These are phyloP conservation scores for Acholoe squamosa DNA, from an alignment of 2,888 invertebrate genomes.

Conservation along the genomic window DNA sequence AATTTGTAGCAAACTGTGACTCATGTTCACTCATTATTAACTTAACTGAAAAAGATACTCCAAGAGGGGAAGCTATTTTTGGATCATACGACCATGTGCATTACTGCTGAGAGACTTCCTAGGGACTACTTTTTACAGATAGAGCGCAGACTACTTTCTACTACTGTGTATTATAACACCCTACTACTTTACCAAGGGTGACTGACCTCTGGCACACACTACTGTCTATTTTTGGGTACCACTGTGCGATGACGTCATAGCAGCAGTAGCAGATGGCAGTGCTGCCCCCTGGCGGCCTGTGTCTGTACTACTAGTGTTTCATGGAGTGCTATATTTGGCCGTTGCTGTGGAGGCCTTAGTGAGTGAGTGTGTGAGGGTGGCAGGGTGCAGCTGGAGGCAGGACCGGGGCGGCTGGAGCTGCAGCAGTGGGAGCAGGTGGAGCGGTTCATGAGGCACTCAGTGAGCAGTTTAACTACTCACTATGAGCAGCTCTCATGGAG, in stretches of 20 bases:
- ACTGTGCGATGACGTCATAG: slow-evolving; percentile 50
- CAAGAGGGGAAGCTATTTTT: slow-evolving; percentile 55
- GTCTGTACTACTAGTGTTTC: neutral
- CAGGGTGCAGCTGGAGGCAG: neutral
- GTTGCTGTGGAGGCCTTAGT: neutral
- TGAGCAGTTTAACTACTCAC: too few relatives aligned
- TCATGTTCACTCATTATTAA: neutral
- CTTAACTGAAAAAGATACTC: neutral
- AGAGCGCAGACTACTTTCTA: slow-evolving; percentile 10
- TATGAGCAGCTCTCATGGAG: too few relatives aligned
- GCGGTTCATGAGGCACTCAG: too few relatives aligned
- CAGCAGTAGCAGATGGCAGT: slow-evolving; percentile 24
- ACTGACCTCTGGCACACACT: too few relatives aligned
- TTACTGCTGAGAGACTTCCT: neutral
- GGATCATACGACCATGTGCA: slow-evolving; percentile 47
- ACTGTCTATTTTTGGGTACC: slow-evolving; percentile 45
- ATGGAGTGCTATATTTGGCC: slow-evolving; percentile 59
- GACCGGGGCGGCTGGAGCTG: neutral
- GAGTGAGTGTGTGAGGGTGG: neutral
- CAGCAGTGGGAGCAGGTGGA: neutral
- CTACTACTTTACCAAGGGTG: neutral
- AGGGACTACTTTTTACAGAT: neutral
- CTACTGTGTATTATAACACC: neutral
- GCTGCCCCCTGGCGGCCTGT: neutral
- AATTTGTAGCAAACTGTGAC: slow-evolving; percentile 17